These are phyloP conservation scores for Phymastichus coffea DNA, from an alignment of 1,140 invertebrate genomes.

Conservation along the genomic window DNA sequence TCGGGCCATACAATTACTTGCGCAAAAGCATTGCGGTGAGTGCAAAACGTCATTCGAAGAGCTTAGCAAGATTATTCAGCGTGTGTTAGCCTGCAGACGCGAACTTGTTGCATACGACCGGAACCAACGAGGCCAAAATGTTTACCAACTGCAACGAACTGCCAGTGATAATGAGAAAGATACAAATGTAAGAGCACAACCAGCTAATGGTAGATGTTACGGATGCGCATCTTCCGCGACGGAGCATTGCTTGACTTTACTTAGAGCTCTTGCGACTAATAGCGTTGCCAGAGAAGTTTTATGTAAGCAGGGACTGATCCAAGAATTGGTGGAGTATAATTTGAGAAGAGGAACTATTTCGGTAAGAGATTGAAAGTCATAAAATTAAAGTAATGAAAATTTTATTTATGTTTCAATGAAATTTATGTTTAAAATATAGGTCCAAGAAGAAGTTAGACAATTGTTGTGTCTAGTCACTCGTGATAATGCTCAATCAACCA, in stretches of 20 bases:
- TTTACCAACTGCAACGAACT: slow-evolving; percentile 21
- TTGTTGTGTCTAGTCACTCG: slow-evolving; percentile 87
- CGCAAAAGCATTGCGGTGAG: slow-evolving; percentile 93
- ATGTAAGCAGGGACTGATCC: slow-evolving; percentile 84
- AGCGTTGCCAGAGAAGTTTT: slow-evolving; percentile 73
- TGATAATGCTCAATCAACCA: slow-evolving; percentile 85
- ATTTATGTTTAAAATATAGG: too few species aligned
- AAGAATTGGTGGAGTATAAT: slow-evolving; percentile 90
- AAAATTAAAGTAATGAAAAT: too few species aligned
- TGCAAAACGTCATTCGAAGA: slow-evolving; percentile 95
- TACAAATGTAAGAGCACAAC: slow-evolving; percentile 23
- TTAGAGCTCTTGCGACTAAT: slow-evolving; percentile 88
- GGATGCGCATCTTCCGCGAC: slow-evolving; percentile 84
- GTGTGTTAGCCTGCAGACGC: slow-evolving; percentile 83
- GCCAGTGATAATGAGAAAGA: not conserved
- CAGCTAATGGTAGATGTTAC: slow-evolving; percentile 67
- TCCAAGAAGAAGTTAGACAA: slow-evolving; percentile 84
- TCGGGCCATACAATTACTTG: slow-evolving; percentile 80
- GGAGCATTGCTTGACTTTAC: slow-evolving; percentile 89
- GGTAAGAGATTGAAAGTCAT: too few species aligned
- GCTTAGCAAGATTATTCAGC: slow-evolving; percentile 92
- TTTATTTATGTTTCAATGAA: too few species aligned
- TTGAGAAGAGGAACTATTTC: slow-evolving; percentile 75
- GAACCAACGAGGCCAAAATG: slow-evolving; percentile 64
- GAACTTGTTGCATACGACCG: slow-evolving; percentile 92